phyloP scores from a whole-genome alignment of 2,888 invertebrate genomes.

The Congeria kusceri region DNA sequence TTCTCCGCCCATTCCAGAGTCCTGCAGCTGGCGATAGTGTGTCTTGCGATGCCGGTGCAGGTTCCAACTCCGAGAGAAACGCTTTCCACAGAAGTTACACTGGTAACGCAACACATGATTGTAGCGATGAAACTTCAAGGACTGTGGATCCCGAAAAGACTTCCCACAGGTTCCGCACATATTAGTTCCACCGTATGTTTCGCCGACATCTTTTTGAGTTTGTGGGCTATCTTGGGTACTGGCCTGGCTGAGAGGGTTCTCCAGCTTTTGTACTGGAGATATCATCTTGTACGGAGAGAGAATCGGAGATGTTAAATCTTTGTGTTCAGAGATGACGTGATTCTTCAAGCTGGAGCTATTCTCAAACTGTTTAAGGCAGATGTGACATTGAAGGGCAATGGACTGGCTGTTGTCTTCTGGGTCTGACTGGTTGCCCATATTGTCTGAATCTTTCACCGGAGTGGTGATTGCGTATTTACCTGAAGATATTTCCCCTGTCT shows the following conservation, averaged over 20 bases:
- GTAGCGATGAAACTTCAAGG: conserved; percentile 70
- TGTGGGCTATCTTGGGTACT: conserved; percentile 20
- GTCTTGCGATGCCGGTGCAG: conserved; percentile 70
- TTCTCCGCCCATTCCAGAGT: conserved; percentile 37
- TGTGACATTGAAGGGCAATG: conserved; percentile 60
- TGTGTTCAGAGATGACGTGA: conserved; percentile 66
- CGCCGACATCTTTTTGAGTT: conserved; percentile 37
- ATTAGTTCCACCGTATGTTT: conserved; percentile 54
- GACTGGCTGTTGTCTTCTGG: conserved; percentile 38
- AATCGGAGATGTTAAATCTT: conserved; percentile 50
- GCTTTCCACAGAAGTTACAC: conserved; percentile 71
- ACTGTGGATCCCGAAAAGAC: conserved; percentile 69
- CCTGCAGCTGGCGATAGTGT: conserved; percentile 63
- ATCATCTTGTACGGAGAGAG: conserved; percentile 61
- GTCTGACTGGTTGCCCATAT: conserved; percentile 19
- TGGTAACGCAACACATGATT: conserved; percentile 69
- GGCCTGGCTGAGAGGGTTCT: conserved; percentile 17
- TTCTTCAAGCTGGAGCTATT: conserved; percentile 53
- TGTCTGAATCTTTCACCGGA: conserved; percentile 34
- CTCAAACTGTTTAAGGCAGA: conserved; percentile 67
- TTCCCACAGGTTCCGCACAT: conserved; percentile 72
- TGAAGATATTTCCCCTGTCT: conserved; percentile 28
- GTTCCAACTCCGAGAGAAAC: conserved; percentile 72
- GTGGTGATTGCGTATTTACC: conserved; percentile 19
- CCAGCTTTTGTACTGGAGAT: conserved; percentile 56